Evolutionary conservation across 2,797 vertebrate species (phyloP).

Genomic region (Fistularia tabacaria): DNA sequence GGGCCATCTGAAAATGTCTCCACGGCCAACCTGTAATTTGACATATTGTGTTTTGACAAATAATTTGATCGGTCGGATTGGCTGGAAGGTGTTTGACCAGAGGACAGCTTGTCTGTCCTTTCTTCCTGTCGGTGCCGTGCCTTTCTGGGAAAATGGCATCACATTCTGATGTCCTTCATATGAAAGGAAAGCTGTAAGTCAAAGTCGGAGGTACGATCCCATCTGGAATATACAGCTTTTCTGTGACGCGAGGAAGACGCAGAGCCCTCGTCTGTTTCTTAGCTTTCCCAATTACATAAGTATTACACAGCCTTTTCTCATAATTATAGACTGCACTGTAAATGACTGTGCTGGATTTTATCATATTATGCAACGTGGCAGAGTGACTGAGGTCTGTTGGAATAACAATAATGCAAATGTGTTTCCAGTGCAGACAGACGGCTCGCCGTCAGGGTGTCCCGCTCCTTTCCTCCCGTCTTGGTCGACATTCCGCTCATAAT

Average conservation of each 20-base stretch:
- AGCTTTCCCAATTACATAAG: slow-evolving; percentile 16
- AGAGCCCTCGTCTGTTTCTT: not conserved
- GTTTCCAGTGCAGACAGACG: slow-evolving; percentile 63
- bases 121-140: too few species aligned
- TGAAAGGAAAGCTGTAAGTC: slow-evolving; percentile 1
- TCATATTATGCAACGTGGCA: slow-evolving; percentile 50
- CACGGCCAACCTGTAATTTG: slow-evolving; percentile 31
- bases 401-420: slow-evolving; percentile 61
- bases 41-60: slow-evolving; percentile 42
- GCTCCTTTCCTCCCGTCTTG: slow-evolving; percentile 67
- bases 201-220: too few species aligned
- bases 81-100: too few species aligned
- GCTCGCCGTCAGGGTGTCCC: slow-evolving; percentile 58
- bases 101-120: too few species aligned
- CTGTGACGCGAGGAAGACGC: not conserved
- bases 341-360: slow-evolving; percentile 41
- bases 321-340: slow-evolving; percentile 34
- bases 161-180: too few species aligned
- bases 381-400: slow-evolving; percentile 56
- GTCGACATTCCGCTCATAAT: slow-evolving; percentile 67
- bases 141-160: too few species aligned
- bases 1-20: slow-evolving; percentile 51
- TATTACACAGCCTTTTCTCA: slow-evolving; percentile 5
- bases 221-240: too few species aligned
- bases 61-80: slow-evolving; percentile 4